A percentile compares a stretch with the other conserved stretches of the same genome.
These are phyloP conservation scores for Oryzias melastigma DNA, from an alignment of 2,113 vertebrate genomes.

Conservation along the genomic window DNA sequence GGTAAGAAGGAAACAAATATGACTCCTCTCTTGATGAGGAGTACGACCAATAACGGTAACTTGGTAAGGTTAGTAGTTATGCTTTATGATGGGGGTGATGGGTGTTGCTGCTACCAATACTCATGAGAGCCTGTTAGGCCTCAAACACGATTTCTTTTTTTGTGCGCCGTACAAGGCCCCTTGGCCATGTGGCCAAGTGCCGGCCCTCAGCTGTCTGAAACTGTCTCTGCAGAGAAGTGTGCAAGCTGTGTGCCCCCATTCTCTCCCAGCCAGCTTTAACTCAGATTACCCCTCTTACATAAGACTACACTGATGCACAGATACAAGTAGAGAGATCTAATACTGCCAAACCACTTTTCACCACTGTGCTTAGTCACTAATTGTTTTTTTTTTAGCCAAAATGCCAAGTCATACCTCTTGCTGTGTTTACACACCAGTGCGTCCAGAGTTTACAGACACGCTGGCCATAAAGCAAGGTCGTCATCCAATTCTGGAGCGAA, in stretches of 20 bases:
- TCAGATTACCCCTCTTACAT: constrained; percentile 68
- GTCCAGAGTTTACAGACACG: constrained; percentile 96
- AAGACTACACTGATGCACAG: constrained; percentile 48
- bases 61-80: constrained; percentile 18
- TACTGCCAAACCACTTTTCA: not conserved
- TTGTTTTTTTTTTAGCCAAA: too few relatives aligned
- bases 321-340: constrained; percentile 29
- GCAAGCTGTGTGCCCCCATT: constrained; percentile 55
- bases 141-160: constrained; percentile 39
- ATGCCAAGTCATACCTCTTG: constrained; percentile 1
- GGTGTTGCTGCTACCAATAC: constrained; percentile 9
- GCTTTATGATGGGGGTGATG: constrained; percentile 26
- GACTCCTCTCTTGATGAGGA: not conserved
- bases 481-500: constrained; percentile 94
- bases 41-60: constrained; percentile 23
- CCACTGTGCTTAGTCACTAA: not conserved
- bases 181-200: constrained; percentile 45
- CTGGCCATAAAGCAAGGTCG: constrained; percentile 92
- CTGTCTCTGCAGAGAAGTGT: constrained; percentile 59
- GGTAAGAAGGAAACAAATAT: constrained; percentile 71
- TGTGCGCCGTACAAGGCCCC: constrained; percentile 27
- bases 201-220: constrained; percentile 71
- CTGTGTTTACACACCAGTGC: constrained; percentile 76
- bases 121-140: constrained; percentile 10
- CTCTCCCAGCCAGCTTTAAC: constrained; percentile 49